phyloP scores from a whole-genome alignment of 2,113 vertebrate genomes.

The Anguilla japonica region DNA sequence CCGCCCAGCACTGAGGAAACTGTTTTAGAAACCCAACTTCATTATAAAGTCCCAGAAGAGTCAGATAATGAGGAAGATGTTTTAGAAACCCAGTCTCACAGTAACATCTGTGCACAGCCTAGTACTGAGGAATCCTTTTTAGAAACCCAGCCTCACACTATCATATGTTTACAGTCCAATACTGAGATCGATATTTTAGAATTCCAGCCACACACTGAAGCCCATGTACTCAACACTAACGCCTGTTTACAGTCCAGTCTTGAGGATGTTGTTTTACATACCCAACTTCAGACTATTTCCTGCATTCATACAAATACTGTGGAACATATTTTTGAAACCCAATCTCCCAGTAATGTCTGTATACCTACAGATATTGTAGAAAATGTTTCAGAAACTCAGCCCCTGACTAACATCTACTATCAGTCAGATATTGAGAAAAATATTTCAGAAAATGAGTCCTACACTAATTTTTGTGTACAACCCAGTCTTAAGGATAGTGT shows the following conservation, averaged over 20 bases:
- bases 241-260: background rate
- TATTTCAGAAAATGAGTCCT: background rate
- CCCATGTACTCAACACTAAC: background rate
- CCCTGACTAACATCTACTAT: background rate
- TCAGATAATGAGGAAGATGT: background rate
- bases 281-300: background rate
- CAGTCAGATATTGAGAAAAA: background rate
- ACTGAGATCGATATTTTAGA: background rate
- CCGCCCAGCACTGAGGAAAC: background rate
- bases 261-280: constrained; percentile 14
- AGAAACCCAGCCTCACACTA: background rate
- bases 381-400: background rate
- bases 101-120: background rate
- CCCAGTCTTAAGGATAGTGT: background rate
- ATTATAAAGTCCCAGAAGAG: background rate
- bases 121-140: background rate
- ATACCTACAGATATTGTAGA: background rate
- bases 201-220: background rate
- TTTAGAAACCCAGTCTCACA: background rate
- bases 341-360: background rate
- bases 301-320: background rate
- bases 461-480: background rate
- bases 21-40: background rate
- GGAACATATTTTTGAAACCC: background rate
- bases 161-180: background rate